phyloP scores from a whole-genome alignment of 2,113 vertebrate genomes.

The Calypte anna region DNA sequence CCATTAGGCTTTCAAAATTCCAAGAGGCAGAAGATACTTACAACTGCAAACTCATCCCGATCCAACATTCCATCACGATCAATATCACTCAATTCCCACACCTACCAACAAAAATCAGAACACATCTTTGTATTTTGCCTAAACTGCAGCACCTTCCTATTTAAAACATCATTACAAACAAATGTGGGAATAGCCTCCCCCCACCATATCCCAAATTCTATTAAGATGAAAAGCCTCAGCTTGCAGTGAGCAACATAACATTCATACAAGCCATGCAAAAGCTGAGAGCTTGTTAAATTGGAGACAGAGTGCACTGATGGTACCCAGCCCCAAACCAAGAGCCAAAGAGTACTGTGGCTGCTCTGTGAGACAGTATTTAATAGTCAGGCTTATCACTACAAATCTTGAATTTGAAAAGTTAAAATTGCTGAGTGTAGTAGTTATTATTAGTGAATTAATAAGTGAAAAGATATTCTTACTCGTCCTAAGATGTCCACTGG shows the following conservation, averaged over 20 bases:
- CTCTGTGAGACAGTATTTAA: background rate
- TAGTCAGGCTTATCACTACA: background rate
- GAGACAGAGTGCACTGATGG: background rate
- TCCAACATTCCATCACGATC: slow-evolving; percentile 97
- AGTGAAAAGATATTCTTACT: slow-evolving; percentile 76
- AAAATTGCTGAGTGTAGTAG: background rate
- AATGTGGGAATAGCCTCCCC: background rate
- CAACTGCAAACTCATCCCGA: slow-evolving; percentile 98
- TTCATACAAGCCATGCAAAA: background rate
- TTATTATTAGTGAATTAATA: background rate
- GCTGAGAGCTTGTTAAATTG: background rate
- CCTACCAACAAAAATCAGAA: slow-evolving; percentile 77
- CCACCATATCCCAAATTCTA: background rate
- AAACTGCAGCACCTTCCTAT: background rate
- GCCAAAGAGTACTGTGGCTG: background rate
- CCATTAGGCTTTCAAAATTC: background rate
- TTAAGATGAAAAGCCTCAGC: background rate
- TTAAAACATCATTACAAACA: background rate
- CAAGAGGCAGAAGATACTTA: slow-evolving; percentile 76
- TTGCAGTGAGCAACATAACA: background rate
- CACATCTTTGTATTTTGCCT: background rate
- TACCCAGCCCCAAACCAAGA: background rate
- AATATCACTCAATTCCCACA: slow-evolving; percentile 98
- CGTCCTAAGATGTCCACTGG: slow-evolving; percentile 96
- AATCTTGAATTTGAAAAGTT: background rate